Evolutionary conservation across 2,797 vertebrate species (phyloP), one percentile per base, ranked within the genome.

Genomic region (Sebastes wilsoni): DNA sequence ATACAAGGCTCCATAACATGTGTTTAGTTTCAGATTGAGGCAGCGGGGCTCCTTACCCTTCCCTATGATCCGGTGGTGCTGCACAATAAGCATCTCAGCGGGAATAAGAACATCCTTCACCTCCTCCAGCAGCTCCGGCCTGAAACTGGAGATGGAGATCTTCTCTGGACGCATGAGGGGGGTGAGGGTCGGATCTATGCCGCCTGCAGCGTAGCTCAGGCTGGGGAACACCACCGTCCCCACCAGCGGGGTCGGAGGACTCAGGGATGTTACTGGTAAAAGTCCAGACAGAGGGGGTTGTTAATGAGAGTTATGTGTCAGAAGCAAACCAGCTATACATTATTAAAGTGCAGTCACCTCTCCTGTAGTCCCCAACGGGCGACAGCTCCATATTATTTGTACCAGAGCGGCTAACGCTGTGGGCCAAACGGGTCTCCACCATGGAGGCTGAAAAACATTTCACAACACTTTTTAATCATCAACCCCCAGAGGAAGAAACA

Each of bases 81-180:
- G 97, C 27, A 96, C 97, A 38, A 97, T 38, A 14, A 99, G 97
- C 86, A 80, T 94, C 64, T 97, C 95, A 1, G 97, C 95, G 0
- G 98, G 97, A 89, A 99, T 98, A 69, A 99, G 96, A 72, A 99
- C 97, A 58, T 99, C 98, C 87, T 99, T 99, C 91, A 99, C 98
- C 85, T 99, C 97, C 66, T 97, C 97, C 90, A 99, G 94, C 59
- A 99, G 95, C 69, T 95, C 95, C 0, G 96, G 95, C 4, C 91
- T 94, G 60, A 99, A 96, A 76, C 95, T 96, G 77, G 96, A 95
- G 71, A 97, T 94, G 82, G 94, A 96, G 85, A 96, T 96, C 80
- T 97, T 98, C 0, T 96, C 95, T 20, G 95, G 54, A 54, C 94
- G 92, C 79, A 99, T 94, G 79, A 99, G 95, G 0, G 97, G 97